phyloP scores from a whole-genome alignment of 2,797 vertebrate species.

The Loris lydekkerianus region DNA sequence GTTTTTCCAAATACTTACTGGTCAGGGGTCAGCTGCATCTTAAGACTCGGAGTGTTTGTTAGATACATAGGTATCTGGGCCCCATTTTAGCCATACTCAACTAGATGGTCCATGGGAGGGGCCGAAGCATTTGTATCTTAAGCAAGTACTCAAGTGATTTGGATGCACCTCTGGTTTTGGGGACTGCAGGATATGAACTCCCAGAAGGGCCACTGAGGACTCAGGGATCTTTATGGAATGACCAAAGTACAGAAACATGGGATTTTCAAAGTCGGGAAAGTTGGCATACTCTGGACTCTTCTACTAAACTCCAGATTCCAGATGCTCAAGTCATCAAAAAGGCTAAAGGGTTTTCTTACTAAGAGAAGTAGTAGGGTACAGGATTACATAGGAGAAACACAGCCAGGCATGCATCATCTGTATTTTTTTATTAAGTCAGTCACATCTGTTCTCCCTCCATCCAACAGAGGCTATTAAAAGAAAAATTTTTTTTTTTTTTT shows the following conservation, averaged over 20 bases:
- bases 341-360: background rate
- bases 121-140: background rate
- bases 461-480: background rate
- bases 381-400: background rate
- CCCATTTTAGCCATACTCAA: background rate
- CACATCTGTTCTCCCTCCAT: background rate
- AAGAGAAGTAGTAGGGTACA: background rate
- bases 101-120: background rate
- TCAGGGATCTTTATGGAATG: background rate
- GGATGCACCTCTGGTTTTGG: background rate
- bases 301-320: background rate
- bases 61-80: background rate
- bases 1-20: background rate
- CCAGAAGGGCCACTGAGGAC: background rate
- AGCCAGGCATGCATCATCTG: background rate
- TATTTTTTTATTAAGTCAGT: background rate
- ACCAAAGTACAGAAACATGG: background rate
- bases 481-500: background rate
- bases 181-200: background rate
- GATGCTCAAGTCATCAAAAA: conserved; percentile 9
- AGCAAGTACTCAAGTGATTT: background rate
- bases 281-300: background rate
- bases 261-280: conserved; percentile 49
- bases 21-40: background rate
- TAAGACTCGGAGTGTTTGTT: background rate